These are phyloP conservation scores for Oophaga sylvatica DNA, from an alignment of 2,797 vertebrate species.

Conservation along the genomic window DNA sequence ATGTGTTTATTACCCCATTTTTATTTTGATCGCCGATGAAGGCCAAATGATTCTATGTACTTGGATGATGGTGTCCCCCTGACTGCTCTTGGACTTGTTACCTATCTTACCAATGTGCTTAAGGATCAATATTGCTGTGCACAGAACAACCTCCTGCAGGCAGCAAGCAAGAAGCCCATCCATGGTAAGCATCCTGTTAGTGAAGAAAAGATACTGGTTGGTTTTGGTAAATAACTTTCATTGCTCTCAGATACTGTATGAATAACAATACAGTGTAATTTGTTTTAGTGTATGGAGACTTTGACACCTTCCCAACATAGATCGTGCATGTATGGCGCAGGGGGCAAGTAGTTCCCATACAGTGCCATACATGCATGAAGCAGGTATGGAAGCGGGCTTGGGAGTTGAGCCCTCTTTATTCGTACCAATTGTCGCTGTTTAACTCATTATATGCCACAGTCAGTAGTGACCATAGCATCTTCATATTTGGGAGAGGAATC, in stretches of 20 bases:
- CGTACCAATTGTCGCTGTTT: too few relatives aligned
- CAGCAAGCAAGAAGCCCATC: slow-evolving; percentile 79
- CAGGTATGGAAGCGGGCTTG: too few relatives aligned
- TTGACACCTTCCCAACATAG: too few relatives aligned
- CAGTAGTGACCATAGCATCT: too few relatives aligned
- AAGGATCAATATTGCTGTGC: slow-evolving; percentile 78
- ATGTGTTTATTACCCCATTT: not conserved
- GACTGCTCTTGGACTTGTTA: slow-evolving; percentile 67
- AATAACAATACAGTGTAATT: not conserved
- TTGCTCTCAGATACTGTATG: not conserved
- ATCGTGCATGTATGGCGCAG: too few relatives aligned
- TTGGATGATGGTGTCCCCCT: slow-evolving; percentile 12
- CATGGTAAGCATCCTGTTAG: slow-evolving; percentile 74
- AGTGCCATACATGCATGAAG: too few relatives aligned
- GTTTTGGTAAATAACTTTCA: not conserved
- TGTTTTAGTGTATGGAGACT: not conserved
- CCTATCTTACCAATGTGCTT: slow-evolving; percentile 76
- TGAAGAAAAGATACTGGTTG: not conserved
- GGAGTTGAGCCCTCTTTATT: too few relatives aligned
- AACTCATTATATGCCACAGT: too few relatives aligned
- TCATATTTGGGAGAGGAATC: too few relatives aligned
- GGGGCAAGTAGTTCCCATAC: too few relatives aligned
- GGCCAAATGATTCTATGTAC: slow-evolving; percentile 16
- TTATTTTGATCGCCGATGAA: not conserved
- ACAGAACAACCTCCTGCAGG: slow-evolving; percentile 78